Evolutionary conservation across 2,113 vertebrate species (phyloP), one percentile per base, ranked within the genome.

Genomic region (Amphiprion percula): DNA sequence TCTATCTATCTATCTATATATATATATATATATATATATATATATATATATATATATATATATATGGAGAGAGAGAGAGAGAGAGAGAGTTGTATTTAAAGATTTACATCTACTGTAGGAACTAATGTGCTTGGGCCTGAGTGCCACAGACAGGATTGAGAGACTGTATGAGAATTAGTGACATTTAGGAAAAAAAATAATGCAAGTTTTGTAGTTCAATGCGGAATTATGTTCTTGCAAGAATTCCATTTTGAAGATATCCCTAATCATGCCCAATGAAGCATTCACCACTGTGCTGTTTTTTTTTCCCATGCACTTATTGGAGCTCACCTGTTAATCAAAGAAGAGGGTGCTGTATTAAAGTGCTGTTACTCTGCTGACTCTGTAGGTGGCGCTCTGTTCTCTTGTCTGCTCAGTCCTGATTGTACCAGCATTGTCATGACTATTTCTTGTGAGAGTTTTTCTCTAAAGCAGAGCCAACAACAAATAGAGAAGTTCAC

Each of bases 281-380:
- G 37, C 63, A 6, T 39, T 44, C 26, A 47, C 3, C 47, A 16
- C 46, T 56, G 28, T 19, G 19, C 33, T 46, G 46, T 26, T 68
- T 26, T 68, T 44, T 17, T 58, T 2, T 30, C 12, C 15, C 41
- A 44, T 4, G 4, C 41, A 11, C 41, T 44, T 44, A 44, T 10
- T 44, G 41, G 11, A 47, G 17, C 39, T 61, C 17, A 33, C 49
- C 12, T 67, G 66, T 66, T 68, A 75, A 4, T 71, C 39, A 70
- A n/a, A 59, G 6, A 69, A 9, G 0, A 2, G 12, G 41, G 28
- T 12, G 4, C 68, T 8, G 37, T 50, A 62, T 1, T 11, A 62
- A 37, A 6, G 33, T 37, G 33, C 9, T 37, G 33, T 37, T 44
- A 63, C 28, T 59, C 44, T 60, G 44, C 14, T 6, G 63, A 23